Conservation (phyloP, 2,113 vertebrate genomes). For the Phyllostomus hastatus region DNA sequence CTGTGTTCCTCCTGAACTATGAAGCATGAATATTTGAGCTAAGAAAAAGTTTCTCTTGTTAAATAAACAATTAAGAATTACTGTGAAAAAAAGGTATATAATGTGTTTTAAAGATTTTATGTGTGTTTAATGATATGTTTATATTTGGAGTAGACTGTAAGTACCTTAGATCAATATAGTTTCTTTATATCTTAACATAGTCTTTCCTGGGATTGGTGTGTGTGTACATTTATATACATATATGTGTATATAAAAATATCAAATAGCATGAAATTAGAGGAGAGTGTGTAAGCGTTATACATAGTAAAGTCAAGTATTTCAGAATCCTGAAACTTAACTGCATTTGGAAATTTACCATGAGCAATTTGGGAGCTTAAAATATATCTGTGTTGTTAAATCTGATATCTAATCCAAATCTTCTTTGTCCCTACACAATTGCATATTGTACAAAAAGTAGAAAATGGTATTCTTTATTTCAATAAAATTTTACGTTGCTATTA, state of each 20-base stretch:
- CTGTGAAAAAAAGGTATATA: too few species aligned
- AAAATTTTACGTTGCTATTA: not conserved
- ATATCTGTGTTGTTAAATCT: fast-evolving
- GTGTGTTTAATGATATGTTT: fast-evolving
- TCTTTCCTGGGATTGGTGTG: not conserved
- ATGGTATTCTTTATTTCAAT: not conserved
- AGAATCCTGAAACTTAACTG: not conserved
- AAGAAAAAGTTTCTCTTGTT: too few species aligned
- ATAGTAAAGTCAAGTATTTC: not conserved
- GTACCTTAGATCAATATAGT: fast-evolving
- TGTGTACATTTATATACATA: not conserved
- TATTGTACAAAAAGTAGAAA: not conserved
- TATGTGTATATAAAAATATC: not conserved
- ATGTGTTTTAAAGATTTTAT: too few species aligned
- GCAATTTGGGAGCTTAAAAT: not conserved
- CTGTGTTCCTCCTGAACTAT: too few species aligned
- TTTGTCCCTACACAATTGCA: not conserved
- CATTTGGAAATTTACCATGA: not conserved
- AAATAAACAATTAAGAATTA: too few species aligned
- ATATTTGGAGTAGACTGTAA: fast-evolving
- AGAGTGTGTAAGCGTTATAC: fast-evolving
- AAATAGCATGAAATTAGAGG: fast-evolving
- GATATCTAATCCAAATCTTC: too few species aligned
- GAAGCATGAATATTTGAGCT: too few species aligned
- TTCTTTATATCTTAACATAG: not conserved